Percentiles rank a stretch among this genome's conserved stretches.
phyloP scores from a whole-genome alignment of 2,797 vertebrate species.

The Triplophysa bombifrons region DNA sequence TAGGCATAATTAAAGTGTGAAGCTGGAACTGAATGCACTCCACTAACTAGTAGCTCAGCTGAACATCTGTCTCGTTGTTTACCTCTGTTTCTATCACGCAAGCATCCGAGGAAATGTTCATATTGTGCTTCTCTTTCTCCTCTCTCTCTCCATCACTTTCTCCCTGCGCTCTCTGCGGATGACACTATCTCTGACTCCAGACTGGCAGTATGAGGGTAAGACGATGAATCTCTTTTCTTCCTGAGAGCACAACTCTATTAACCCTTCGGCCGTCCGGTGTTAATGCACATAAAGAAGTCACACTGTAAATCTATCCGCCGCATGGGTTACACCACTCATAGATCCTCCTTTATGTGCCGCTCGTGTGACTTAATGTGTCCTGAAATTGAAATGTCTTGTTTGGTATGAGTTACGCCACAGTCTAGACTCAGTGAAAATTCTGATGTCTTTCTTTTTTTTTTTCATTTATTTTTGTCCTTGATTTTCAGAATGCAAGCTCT shows the following conservation, averaged over 20 bases:
- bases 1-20: too few relatives aligned
- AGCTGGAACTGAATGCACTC: neutral
- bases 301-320: slow-evolving; percentile 29
- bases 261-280: slow-evolving; percentile 2
- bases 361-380: slow-evolving; percentile 36
- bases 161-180: slow-evolving; percentile 75
- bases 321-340: slow-evolving; percentile 18
- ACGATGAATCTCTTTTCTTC: slow-evolving; percentile 63
- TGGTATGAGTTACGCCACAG: slow-evolving; percentile 49
- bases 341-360: slow-evolving; percentile 34
- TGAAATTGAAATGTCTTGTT: slow-evolving; percentile 57
- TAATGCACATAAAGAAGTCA: slow-evolving; percentile 39
- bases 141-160: slow-evolving; percentile 72
- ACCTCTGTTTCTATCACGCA: slow-evolving; percentile 1
- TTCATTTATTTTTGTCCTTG: slow-evolving; percentile 12
- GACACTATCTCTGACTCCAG: slow-evolving; percentile 85
- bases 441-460: slow-evolving; percentile 8
- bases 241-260: slow-evolving; percentile 43
- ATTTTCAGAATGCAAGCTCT: slow-evolving; percentile 92
- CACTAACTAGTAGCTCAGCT: neutral
- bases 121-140: slow-evolving; percentile 22
- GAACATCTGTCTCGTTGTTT: neutral
- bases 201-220: slow-evolving; percentile 99
- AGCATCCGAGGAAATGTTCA: slow-evolving; percentile 8
- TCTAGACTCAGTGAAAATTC: slow-evolving; percentile 53